phyloP scores from a whole-genome alignment of 2,113 vertebrate species.

The Orthonyx spaldingii region DNA sequence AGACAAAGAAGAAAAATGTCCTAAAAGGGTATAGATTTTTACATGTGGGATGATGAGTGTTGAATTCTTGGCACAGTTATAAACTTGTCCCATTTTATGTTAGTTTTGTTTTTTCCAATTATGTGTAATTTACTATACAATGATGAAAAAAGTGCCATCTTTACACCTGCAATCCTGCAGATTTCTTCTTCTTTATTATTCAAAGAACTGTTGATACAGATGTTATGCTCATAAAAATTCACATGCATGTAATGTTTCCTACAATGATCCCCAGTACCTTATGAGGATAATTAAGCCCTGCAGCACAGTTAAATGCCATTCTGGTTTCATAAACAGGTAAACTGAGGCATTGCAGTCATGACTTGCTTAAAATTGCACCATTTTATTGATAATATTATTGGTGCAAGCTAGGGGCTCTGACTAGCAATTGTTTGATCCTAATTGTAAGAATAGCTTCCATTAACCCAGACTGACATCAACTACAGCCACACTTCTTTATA shows the following conservation, averaged over 20 bases:
- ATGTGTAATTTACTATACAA: background rate
- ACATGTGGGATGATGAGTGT: background rate
- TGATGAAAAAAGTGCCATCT: background rate
- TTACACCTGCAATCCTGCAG: background rate
- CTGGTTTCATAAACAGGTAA: background rate
- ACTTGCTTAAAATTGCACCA: background rate
- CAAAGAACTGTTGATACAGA: background rate
- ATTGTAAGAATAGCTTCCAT: background rate
- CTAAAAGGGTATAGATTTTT: background rate
- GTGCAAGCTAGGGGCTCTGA: background rate
- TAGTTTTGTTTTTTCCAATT: background rate
- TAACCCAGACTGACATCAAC: background rate
- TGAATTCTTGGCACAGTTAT: background rate
- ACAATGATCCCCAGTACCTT: background rate
- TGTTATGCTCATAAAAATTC: background rate
- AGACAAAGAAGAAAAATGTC: constrained; percentile 17
- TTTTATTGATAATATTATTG: background rate
- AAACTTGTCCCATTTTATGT: background rate
- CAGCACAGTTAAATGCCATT: background rate
- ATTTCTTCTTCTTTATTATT: background rate
- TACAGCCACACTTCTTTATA: background rate
- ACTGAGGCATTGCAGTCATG: background rate
- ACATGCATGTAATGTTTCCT: background rate
- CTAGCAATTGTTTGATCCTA: background rate
- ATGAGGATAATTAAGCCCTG: background rate